Evolutionary conservation across 2,888 invertebrate species (phyloP), one percentile per base, ranked within the genome.

Genomic region (Amphipoea lucens): DNA sequence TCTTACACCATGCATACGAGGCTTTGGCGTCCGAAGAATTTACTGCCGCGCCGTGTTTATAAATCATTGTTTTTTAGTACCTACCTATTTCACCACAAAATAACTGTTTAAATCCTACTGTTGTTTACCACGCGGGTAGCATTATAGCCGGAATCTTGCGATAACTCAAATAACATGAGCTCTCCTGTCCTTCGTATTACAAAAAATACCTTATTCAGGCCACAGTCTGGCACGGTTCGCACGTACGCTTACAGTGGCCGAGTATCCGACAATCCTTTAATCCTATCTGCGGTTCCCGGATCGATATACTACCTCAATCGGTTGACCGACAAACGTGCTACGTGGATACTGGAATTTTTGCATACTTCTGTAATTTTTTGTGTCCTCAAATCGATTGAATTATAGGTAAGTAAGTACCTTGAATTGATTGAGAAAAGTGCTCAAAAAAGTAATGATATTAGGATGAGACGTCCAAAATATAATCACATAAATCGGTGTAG

Each of bases 201-300:
- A 36, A 57, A 74, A 20, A 29, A 29, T 29, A 42, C 42, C 60
- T 36, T 14, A 75, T 72, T 79, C 40, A 17, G 17, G 17, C 65
- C 29, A 65, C 54, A 54, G 17, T 45, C 2, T 40, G 40, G 5
- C 40, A 5, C n/a, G 20, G 4, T 29, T 57, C 62, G 42, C 62
- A 45, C 40, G n/a, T 36, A 45, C n/a, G 12, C 23, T 4, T 14
- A 57, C 42, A 51, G 17, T 40, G 57, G 9, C 54, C 45, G 48
- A 40, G 63, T 20, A 62, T 73, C n/a, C n/a, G 23, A 40, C n/a
- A 45, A 82, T 62, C 66, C 66, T 67, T 36, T 82, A 82, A 79
- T 75, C 75, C 51, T 45, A 17, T 45, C 29, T 12, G 23, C 29
- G 23, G 67, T 62, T 62, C 40, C 62, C 68, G 76, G 45, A 68